A percentile compares a stretch with the other conserved stretches of the same genome.
Evolutionary conservation across 1,140 invertebrate genomes (phyloP).

Genomic region (Cecropterus lyciades): DNA sequence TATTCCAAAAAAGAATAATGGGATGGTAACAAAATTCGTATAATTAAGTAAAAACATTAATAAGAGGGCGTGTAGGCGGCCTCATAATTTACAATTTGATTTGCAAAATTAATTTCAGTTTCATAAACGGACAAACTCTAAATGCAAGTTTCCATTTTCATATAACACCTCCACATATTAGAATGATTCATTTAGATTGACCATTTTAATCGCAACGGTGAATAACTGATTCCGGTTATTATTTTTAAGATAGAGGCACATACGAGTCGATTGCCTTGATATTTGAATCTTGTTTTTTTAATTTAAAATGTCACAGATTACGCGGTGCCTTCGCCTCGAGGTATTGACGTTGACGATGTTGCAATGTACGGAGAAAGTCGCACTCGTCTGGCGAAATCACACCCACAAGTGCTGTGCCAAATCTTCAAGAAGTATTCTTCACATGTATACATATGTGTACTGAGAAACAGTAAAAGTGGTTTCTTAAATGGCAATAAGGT

Average conservation of each 20-base stretch:
- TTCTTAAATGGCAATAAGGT: conserved; percentile 39
- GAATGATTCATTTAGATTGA: conserved; percentile 58
- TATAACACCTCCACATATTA: conserved; percentile 56
- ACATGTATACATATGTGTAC: conserved; percentile 59
- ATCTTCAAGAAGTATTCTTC: conserved; percentile 64
- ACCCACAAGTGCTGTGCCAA: conserved; percentile 74
- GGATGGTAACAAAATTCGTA: too few species aligned
- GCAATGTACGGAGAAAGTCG: conserved; percentile 73
- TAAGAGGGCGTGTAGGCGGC: conserved; percentile 19
- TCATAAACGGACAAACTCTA: conserved; percentile 47
- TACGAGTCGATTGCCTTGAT: conserved; percentile 65
- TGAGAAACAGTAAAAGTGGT: conserved; percentile 67
- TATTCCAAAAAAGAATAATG: too few species aligned
- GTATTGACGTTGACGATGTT: conserved; percentile 47
- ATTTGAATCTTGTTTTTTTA: conserved; percentile 59
- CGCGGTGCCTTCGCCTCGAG: conserved; percentile 36
- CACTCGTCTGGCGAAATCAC: conserved; percentile 76
- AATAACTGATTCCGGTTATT: conserved; percentile 51
- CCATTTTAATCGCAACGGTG: conserved; percentile 13
- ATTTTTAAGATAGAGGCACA: conserved; percentile 46
- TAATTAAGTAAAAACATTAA: conserved; percentile 6
- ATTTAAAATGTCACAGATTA: conserved; percentile 64
- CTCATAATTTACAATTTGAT: conserved; percentile 28
- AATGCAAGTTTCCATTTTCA: conserved; percentile 76
- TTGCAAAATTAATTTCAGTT: conserved; percentile 34